Conservation (phyloP, 2,113 vertebrate species). For the Seriola aureovittata region DNA sequence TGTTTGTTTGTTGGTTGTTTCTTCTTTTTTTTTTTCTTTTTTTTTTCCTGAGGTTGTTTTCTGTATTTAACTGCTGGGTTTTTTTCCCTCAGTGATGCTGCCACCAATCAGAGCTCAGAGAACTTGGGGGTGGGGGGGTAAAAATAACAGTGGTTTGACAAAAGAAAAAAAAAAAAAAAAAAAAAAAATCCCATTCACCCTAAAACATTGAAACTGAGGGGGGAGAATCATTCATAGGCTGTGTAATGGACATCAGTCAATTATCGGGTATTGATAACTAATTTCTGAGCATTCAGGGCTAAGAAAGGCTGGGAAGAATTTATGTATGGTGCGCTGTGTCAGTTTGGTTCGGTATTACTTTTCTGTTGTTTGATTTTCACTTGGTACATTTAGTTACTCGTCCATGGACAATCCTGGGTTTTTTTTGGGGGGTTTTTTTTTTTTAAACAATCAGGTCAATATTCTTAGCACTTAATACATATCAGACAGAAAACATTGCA, state of each 20-base stretch:
- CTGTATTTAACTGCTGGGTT: constrained; percentile 52
- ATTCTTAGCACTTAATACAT: constrained; percentile 50
- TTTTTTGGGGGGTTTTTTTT: too few species aligned
- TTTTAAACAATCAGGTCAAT: constrained; percentile 39
- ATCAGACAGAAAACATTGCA: constrained; percentile 42
- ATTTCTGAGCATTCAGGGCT: constrained; percentile 13
- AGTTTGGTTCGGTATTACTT: constrained; percentile 25
- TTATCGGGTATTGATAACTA: constrained; percentile 6
- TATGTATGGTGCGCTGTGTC: neutral
- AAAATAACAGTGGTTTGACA: constrained; percentile 56
- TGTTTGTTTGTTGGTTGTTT: constrained; percentile 50
- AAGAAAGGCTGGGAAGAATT: neutral
- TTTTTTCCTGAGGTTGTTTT: constrained; percentile 73
- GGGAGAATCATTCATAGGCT: constrained; percentile 15
- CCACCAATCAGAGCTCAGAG: constrained; percentile 62
- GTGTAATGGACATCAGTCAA: neutral
- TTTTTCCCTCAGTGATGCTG: constrained; percentile 48
- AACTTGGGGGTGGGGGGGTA: constrained; percentile 26
- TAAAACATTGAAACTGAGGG: constrained; percentile 12
- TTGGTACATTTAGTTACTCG: neutral
- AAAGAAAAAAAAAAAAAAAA: constrained; percentile 18
- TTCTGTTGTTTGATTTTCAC: neutral
- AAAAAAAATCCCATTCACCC: constrained; percentile 55
- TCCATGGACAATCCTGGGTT: constrained; percentile 12
- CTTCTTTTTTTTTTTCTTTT: neutral